Conservation (phyloP, 2,888 invertebrate species). For the Sinodicranocentrus sp. region DNA sequence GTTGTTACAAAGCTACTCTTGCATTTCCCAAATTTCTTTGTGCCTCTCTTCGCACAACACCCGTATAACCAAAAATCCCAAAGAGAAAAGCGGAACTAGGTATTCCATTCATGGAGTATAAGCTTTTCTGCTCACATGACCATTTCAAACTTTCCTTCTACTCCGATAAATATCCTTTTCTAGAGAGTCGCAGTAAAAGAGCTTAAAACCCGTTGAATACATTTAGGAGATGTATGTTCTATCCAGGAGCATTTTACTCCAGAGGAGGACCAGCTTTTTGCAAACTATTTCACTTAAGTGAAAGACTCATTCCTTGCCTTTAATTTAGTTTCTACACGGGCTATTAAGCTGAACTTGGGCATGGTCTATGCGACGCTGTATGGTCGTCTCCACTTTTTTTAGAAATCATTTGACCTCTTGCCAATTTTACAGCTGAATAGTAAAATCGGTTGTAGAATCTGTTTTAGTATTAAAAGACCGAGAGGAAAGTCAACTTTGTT, state of each 20-base stretch:
- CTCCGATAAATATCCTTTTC: neutral
- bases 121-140: conserved; percentile 15
- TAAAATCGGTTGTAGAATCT: conserved; percentile 68
- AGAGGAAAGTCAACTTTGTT: neutral
- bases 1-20: no score
- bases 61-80: neutral
- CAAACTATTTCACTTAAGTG: conserved; percentile 35
- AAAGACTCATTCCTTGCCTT: conserved; percentile 45
- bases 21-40: neutral
- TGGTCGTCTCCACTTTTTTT: conserved; percentile 31
- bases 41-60: neutral
- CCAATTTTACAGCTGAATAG: conserved; percentile 75
- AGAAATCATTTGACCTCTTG: conserved; percentile 75
- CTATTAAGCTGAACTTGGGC: conserved; percentile 61
- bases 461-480: conserved; percentile 22
- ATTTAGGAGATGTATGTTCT: conserved; percentile 6
- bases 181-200: neutral
- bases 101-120: conserved; percentile 27
- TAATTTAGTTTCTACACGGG: conserved; percentile 62
- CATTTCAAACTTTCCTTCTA: conserved; percentile 12
- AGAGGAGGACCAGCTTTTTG: neutral
- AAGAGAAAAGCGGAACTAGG: no score
- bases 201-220: conserved; percentile 24
- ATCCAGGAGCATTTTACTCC: neutral
- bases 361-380: neutral